Percentiles rank a stretch among this genome's conserved stretches.
Evolutionary conservation across 2,888 invertebrate species (phyloP).

Genomic region (Netelia inedita): DNA sequence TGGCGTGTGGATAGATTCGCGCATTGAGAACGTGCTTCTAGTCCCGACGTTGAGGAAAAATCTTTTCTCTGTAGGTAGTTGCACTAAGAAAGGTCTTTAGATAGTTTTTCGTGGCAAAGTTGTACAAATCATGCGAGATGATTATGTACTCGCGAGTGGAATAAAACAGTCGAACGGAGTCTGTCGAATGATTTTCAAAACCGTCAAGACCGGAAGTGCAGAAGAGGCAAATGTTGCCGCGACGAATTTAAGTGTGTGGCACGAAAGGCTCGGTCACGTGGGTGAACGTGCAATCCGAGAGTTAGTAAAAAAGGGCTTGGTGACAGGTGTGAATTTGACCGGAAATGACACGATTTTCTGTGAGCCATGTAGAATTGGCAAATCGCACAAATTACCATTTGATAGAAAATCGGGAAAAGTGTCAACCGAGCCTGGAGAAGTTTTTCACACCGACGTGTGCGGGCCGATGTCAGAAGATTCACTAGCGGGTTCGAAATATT

Average conservation of each 20-base stretch:
- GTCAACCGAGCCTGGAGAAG: neutral
- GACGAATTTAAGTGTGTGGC: neutral
- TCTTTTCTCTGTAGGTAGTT: neutral
- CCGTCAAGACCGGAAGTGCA: neutral
- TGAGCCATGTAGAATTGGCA: neutral
- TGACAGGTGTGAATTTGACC: neutral
- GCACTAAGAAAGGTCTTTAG: neutral
- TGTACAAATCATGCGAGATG: neutral
- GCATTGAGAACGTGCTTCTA: neutral
- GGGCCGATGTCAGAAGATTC: slow-evolving; percentile 8
- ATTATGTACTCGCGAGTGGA: neutral
- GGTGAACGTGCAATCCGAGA: neutral
- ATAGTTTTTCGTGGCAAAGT: neutral
- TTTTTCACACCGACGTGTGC: slow-evolving; percentile 13
- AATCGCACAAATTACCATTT: neutral
- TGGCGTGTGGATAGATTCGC: neutral
- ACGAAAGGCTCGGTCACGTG: neutral
- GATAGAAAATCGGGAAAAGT: neutral
- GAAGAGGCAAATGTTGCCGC: neutral
- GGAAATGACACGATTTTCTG: neutral
- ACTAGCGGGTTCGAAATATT: slow-evolving; percentile 24
- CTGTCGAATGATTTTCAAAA: neutral
- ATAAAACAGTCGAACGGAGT: neutral
- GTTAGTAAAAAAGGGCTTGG: neutral
- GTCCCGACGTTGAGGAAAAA: neutral